Conservation (phyloP, 1,140 invertebrate species). For the Solen grandis region DNA sequence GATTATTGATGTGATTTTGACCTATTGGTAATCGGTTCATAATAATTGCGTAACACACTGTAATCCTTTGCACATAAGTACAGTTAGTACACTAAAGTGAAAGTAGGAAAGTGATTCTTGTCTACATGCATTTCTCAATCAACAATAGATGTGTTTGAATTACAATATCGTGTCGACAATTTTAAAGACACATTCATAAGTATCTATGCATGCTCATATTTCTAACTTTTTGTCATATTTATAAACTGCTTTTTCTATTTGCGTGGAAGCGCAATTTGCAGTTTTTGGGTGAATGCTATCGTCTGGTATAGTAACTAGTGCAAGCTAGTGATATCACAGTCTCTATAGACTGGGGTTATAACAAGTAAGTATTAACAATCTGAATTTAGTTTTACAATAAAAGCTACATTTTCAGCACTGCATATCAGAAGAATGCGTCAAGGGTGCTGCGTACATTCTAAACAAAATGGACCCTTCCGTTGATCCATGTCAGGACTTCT, state of each 20-base stretch:
- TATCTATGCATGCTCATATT: neutral
- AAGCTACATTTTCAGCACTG: conserved; percentile 53
- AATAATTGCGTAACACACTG: neutral
- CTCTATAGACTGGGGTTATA: neutral
- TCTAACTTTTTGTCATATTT: too few relatives aligned
- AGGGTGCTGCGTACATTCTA: conserved; percentile 76
- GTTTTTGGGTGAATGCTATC: too few relatives aligned
- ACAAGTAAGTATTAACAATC: neutral
- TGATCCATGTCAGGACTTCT: conserved; percentile 97
- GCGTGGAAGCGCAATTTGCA: too few relatives aligned
- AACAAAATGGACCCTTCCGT: conserved; percentile 82
- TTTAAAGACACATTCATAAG: neutral
- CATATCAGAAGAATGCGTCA: conserved; percentile 62
- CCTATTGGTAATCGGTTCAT: neutral
- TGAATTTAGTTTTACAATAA: neutral
- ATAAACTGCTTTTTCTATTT: too few relatives aligned
- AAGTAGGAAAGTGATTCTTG: too few relatives aligned
- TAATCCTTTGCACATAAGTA: neutral
- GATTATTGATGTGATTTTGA: neutral
- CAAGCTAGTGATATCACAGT: too few relatives aligned
- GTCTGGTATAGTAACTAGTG: too few relatives aligned
- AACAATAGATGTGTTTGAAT: too few relatives aligned
- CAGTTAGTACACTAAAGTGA: too few relatives aligned
- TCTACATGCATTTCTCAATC: too few relatives aligned
- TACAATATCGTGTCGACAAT: neutral